Conservation (phyloP, 2,797 vertebrate species). For the Phylloscopus collybita region DNA sequence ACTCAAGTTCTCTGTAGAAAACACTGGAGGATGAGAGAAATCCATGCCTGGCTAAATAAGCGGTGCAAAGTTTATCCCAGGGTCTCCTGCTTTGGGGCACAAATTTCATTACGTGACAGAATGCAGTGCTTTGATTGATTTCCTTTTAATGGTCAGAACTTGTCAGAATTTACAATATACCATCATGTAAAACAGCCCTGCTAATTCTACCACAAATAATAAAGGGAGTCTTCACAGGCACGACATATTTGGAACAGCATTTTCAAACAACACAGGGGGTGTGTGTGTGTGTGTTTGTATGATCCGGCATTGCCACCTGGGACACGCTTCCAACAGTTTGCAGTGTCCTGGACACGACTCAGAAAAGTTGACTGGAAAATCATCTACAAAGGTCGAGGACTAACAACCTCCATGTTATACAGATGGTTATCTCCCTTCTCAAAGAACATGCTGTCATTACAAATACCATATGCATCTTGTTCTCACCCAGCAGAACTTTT, state of each 20-base stretch:
- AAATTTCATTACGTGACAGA: not conserved
- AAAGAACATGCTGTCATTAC: conserved; percentile 14
- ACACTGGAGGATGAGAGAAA: not conserved
- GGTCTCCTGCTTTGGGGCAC: not conserved
- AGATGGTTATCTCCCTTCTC: conserved; percentile 34
- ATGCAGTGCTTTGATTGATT: not conserved
- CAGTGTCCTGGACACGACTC: not conserved
- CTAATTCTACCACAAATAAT: conserved; percentile 10
- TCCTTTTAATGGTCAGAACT: conserved; percentile 13
- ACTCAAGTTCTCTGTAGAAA: not conserved
- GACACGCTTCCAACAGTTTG: not conserved
- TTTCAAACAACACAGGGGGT: not conserved
- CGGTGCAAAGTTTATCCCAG: not conserved
- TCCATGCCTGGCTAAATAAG: not conserved
- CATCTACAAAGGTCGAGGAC: not conserved
- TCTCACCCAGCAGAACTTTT: conserved; percentile 23
- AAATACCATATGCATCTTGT: conserved; percentile 22
- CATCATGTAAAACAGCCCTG: not conserved
- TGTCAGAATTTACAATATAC: not conserved
- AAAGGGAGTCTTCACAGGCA: not conserved
- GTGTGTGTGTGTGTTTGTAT: not conserved
- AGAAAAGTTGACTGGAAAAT: not conserved
- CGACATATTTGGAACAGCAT: not conserved
- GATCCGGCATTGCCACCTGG: not conserved
- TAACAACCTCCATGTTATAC: not conserved